phyloP scores from a whole-genome alignment of 2,113 vertebrate genomes.

The Antechinus stuartii region DNA sequence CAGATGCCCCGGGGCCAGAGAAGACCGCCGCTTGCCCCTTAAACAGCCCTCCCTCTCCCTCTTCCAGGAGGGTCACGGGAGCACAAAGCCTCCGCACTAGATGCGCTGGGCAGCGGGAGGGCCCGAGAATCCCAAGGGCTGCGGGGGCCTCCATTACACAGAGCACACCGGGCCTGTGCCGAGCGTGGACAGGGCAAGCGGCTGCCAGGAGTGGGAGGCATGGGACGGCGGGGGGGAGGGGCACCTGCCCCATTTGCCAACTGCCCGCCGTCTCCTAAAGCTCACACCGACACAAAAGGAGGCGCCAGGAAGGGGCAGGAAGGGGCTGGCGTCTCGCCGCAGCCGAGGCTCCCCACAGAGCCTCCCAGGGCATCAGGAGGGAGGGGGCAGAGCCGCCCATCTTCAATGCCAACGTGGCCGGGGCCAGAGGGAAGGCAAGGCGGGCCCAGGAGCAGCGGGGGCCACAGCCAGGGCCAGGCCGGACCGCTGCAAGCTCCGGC shows the following conservation, averaged over 20 bases:
- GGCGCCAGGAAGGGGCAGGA: too few species aligned
- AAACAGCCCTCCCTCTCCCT: not conserved
- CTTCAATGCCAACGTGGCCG: not conserved
- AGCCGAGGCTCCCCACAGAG: too few species aligned
- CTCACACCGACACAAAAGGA: too few species aligned
- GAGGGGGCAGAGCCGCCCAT: not conserved
- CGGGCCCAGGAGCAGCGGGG: not conserved
- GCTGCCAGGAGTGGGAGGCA: not conserved
- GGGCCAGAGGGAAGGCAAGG: rapidly evolving
- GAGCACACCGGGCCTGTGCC: rapidly evolving
- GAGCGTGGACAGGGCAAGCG: rapidly evolving
- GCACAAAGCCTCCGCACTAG: not conserved
- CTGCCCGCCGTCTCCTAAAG: too few species aligned
- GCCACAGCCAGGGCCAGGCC: not conserved
- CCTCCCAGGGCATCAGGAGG: not conserved
- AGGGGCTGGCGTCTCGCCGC: too few species aligned
- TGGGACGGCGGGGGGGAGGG: too few species aligned
- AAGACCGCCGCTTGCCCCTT: not conserved
- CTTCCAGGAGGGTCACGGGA: not conserved
- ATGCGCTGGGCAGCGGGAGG: rapidly evolving
- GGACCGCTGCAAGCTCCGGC: too few species aligned
- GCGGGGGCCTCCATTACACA: too few species aligned
- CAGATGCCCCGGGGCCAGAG: not conserved
- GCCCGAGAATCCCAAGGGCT: not conserved
- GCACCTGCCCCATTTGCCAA: too few species aligned